Conservation (phyloP, 2,113 vertebrate genomes). For the Entomyzon cyanotis region DNA sequence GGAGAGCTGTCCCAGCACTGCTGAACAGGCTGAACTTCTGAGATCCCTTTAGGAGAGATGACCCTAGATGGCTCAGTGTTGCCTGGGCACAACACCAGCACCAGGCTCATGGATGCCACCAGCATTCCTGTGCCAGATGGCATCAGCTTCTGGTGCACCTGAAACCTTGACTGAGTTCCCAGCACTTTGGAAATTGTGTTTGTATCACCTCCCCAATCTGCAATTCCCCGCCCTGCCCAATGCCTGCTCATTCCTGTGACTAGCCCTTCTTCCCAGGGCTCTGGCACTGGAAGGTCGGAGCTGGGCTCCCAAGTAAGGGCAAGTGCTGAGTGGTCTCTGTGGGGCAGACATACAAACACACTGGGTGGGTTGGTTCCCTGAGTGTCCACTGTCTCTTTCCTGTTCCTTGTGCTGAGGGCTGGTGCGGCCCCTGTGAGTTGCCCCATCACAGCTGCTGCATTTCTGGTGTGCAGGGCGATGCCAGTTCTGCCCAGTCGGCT, state of each 20-base stretch:
- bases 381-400: not conserved
- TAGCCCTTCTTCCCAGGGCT: not conserved
- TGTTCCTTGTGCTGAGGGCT: not conserved
- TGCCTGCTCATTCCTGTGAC: not conserved
- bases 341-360: accelerated
- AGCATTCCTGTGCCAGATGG: accelerated
- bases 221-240: accelerated
- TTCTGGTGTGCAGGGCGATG: not conserved
- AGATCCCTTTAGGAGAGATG: not conserved
- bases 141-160: not conserved
- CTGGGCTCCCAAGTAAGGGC: not conserved
- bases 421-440: not conserved
- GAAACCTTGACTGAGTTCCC: not conserved
- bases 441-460: not conserved
- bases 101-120: not conserved
- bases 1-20: not conserved
- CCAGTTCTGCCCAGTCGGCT: not conserved
- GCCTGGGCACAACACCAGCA: accelerated
- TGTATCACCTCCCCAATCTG: not conserved
- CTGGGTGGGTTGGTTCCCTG: not conserved
- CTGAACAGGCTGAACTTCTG: not conserved
- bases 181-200: not conserved
- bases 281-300: not conserved
- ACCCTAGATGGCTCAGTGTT: accelerated
- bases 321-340: accelerated